Conservation (phyloP, 2,888 invertebrate genomes). For the Neria commutata region DNA sequence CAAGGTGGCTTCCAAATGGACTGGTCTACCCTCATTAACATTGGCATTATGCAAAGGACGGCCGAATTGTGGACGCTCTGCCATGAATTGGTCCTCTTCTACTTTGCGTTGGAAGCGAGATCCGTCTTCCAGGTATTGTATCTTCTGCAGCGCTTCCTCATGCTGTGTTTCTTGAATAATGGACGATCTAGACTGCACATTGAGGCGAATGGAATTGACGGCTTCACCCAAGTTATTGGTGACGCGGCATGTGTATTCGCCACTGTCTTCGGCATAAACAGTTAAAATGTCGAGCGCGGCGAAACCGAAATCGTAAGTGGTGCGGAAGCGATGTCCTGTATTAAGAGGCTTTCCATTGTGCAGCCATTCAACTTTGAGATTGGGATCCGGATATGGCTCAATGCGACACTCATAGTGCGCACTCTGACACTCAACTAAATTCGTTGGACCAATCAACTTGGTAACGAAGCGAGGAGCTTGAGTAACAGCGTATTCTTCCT, state of each 20-base stretch:
- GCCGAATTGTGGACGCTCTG: conserved; percentile 89
- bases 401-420: conserved; percentile 93
- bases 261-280: conserved; percentile 92
- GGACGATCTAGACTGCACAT: conserved; percentile 80
- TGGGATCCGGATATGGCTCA: conserved; percentile 89
- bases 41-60: conserved; percentile 86
- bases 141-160: conserved; percentile 89
- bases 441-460: conserved; percentile 84
- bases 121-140: conserved; percentile 88
- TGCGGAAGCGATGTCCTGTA: conserved; percentile 89
- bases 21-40: conserved; percentile 83
- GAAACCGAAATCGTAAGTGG: conserved; percentile 96
- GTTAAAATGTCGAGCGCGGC: conserved; percentile 94
- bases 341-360: conserved; percentile 89
- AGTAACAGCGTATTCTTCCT: conserved; percentile 79
- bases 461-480: conserved; percentile 86
- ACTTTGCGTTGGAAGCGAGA: conserved; percentile 75
- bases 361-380: conserved; percentile 90
- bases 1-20: conserved; percentile 92
- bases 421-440: conserved; percentile 84
- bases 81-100: conserved; percentile 75
- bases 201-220: conserved; percentile 78
- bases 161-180: conserved; percentile 92
- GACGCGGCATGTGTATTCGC: conserved; percentile 87
- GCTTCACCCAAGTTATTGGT: conserved; percentile 87